These are phyloP conservation scores for Drosophila arizonae DNA, from an alignment of 1,140 invertebrate species.

Conservation along the genomic window DNA sequence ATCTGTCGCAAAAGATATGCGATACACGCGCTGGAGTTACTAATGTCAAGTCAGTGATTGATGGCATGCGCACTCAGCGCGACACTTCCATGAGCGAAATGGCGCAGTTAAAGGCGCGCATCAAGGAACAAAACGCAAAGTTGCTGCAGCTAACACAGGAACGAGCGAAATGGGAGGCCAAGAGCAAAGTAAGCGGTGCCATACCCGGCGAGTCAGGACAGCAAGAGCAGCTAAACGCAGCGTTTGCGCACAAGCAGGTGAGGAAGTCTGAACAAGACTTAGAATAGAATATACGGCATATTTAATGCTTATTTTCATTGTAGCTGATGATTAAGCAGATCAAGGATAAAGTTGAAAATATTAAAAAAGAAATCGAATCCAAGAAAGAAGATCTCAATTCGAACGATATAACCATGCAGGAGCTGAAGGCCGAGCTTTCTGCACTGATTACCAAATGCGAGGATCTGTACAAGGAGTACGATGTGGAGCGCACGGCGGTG, in stretches of 20 bases:
- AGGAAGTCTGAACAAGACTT: background rate
- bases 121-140: slow-evolving; percentile 93
- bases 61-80: slow-evolving; percentile 95
- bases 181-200: slow-evolving; percentile 82
- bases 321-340: slow-evolving; percentile 91
- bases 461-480: slow-evolving; percentile 85
- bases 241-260: slow-evolving; percentile 81
- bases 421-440: slow-evolving; percentile 85
- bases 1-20: slow-evolving; percentile 93
- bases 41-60: slow-evolving; percentile 96
- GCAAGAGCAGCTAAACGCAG: slow-evolving; percentile 76
- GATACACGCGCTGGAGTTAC: slow-evolving; percentile 95
- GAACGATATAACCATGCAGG: slow-evolving; percentile 90
- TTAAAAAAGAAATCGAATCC: slow-evolving; percentile 87
- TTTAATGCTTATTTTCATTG: slow-evolving; percentile 4
- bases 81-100: slow-evolving; percentile 96
- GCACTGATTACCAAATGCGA: slow-evolving; percentile 85
- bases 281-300: background rate
- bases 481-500: slow-evolving; percentile 84
- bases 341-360: slow-evolving; percentile 88
- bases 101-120: slow-evolving; percentile 91
- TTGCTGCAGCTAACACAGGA: slow-evolving; percentile 92
- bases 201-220: slow-evolving; percentile 53
- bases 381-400: slow-evolving; percentile 93
- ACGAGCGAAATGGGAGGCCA: slow-evolving; percentile 91